Percentiles rank a stretch among this genome's conserved stretches.
Evolutionary conservation across 1,140 invertebrate genomes (phyloP).

Genomic region (Drosophila pruinosa): DNA sequence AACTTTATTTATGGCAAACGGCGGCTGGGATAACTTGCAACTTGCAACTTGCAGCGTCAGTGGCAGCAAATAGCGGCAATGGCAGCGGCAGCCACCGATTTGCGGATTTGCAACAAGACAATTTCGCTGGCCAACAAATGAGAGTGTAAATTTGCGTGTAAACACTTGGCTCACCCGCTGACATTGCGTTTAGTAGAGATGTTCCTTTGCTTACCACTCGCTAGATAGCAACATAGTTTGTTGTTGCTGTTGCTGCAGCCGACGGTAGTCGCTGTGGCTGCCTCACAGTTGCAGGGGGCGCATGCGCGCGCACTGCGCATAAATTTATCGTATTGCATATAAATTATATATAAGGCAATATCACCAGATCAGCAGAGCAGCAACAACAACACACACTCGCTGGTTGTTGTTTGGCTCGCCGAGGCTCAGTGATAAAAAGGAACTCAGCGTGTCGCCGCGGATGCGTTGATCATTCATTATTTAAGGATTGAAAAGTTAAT

Average conservation of each 20-base stretch:
- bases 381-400: constrained; percentile 7
- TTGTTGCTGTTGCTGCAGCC: background rate
- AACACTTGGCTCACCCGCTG: constrained; percentile 82
- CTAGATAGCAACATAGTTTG: constrained; percentile 7
- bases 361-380: constrained; percentile 50
- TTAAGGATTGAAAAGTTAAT: constrained; percentile 83
- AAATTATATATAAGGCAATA: constrained; percentile 81
- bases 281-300: constrained; percentile 48
- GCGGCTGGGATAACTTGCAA: constrained; percentile 58
- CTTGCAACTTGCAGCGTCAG: too few species aligned
- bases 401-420: constrained; percentile 23
- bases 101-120: constrained; percentile 59
- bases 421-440: constrained; percentile 80
- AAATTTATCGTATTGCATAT: constrained; percentile 80
- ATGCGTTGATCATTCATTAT: constrained; percentile 83
- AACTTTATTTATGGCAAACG: constrained; percentile 76
- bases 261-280: constrained; percentile 35
- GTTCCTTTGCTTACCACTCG: constrained; percentile 17
- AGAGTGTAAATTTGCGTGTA: constrained; percentile 83
- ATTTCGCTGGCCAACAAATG: constrained; percentile 79
- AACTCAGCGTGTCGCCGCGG: constrained; percentile 82
- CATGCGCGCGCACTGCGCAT: constrained; percentile 72
- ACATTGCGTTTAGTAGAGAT: constrained; percentile 54
- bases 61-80: too few species aligned
- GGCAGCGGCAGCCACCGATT: constrained; percentile 52